A percentile compares a stretch with the other conserved stretches of the same genome.
phyloP scores from a whole-genome alignment of 2,113 vertebrate genomes.

The Lanius ludovicianus region DNA sequence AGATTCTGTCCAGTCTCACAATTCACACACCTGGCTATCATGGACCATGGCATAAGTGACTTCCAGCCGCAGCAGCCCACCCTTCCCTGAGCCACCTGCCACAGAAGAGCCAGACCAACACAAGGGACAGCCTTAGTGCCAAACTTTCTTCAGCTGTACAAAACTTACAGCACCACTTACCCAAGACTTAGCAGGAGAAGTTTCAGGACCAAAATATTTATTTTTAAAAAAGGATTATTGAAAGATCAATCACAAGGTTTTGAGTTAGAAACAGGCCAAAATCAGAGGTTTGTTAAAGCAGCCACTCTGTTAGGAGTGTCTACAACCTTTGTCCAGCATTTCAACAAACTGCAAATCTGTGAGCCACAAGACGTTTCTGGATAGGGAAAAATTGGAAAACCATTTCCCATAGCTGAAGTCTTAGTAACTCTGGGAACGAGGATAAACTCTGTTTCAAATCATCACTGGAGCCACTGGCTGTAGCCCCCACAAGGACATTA shows the following conservation, averaged over 20 bases:
- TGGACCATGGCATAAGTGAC: background rate
- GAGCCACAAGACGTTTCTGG: background rate
- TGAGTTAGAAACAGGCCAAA: background rate
- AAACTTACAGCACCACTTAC: background rate
- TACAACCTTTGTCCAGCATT: background rate
- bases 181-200: background rate
- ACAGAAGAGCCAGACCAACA: background rate
- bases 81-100: background rate
- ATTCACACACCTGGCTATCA: background rate
- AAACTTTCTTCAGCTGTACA: background rate
- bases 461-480: background rate
- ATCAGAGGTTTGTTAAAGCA: background rate
- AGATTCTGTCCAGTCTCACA: accelerated
- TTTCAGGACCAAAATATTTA: background rate
- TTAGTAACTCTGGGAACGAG: background rate
- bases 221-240: background rate
- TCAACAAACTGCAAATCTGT: background rate
- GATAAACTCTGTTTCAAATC: background rate
- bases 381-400: background rate
- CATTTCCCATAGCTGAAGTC: background rate
- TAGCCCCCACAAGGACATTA: background rate
- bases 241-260: background rate
- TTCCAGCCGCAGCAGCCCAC: background rate
- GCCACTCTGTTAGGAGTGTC: background rate
- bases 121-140: background rate